Conservation (phyloP, 2,113 vertebrate species). For the Acrocephalus kingi region DNA sequence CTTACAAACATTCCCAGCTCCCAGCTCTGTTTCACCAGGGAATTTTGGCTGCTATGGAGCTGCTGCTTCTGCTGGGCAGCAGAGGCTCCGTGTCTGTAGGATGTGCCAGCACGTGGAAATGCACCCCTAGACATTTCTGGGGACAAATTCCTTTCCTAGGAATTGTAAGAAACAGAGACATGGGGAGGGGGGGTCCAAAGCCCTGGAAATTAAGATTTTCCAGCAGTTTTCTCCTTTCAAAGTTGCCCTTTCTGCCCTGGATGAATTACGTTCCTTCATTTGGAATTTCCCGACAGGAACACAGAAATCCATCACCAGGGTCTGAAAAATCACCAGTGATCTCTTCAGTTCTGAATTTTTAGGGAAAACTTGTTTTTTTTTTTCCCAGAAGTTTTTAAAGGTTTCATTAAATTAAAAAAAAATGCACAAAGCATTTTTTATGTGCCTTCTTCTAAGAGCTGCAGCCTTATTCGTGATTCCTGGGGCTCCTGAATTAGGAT, state of each 20-base stretch:
- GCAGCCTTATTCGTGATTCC: neutral
- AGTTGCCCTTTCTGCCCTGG: neutral
- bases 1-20: neutral
- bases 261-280: neutral
- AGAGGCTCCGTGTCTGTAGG: neutral
- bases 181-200: neutral
- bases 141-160: neutral
- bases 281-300: neutral
- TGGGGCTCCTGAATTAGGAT: neutral
- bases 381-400: neutral
- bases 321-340: neutral
- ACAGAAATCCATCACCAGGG: neutral
- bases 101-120: neutral
- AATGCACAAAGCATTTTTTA: neutral
- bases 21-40: rapidly evolving
- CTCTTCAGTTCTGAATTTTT: neutral
- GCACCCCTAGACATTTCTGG: neutral
- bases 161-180: neutral
- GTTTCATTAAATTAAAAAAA: neutral
- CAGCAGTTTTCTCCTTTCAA: neutral
- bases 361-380: neutral
- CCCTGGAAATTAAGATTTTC: neutral
- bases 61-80: neutral
- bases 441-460: neutral
- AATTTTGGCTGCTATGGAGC: rapidly evolving